Evolutionary conservation across 2,113 vertebrate genomes (phyloP), one percentile per base, ranked within the genome.

Genomic region (Ochotona princeps): DNA sequence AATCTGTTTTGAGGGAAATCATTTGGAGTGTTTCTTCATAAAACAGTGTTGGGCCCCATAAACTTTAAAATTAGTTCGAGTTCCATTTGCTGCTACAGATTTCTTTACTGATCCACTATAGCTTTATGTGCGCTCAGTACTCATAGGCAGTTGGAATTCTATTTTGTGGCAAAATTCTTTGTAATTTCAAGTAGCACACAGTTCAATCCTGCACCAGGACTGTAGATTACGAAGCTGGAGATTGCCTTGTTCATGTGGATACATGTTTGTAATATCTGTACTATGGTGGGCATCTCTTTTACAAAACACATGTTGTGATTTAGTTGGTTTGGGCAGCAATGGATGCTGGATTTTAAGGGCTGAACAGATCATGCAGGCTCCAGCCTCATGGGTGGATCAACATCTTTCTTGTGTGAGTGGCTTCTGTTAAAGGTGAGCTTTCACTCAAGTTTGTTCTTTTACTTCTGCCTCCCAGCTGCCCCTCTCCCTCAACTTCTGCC

Each of bases 131-230:
- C 61, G 9, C 32, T 54, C 85, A 47, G 4, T 30, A 44, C 49
- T 67, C 35, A 49, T 20, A 74, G 6, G 38, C 1, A 74, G 35
- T 85, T 89, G 75, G 26, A 73, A 67, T 85, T 94, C 32, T 57
- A 7, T 67, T 5, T 63, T 76, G 7, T 14, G 74, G 3, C 8
- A 67, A 21, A 26, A 83, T 44, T 80, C 0, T 81, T 79, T 73
- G n/a, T 79, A 44, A 49, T 82, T 78, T 61, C 32, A 88, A 89
- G 51, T 49, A 69, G 74, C 69, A 51, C n/a, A 79, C n/a, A 91
- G 89, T 88, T 91, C 32, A 78, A 49, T 26, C 2, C 10, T 70
- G 21, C 9, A 79, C 35, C 25, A 78, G 18, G 30, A 65, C 18
- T 85, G 38, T 69, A 57, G 76, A 69, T 83, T 35, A 57, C 81